phyloP scores from a whole-genome alignment of 2,113 vertebrate genomes.

The Alouatta palliata region DNA sequence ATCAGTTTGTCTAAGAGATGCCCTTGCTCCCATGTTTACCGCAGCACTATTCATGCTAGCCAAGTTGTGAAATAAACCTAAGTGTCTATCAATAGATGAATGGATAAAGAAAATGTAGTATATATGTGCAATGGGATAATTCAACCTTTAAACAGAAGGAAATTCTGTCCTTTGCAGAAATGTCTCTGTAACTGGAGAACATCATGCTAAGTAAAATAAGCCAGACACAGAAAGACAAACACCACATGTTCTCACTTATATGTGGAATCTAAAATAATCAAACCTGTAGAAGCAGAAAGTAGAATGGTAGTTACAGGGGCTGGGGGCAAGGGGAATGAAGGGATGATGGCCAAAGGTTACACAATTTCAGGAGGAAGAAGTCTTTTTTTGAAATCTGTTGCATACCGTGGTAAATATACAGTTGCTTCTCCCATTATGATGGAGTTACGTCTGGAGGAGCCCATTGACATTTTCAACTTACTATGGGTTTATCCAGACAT shows the following conservation, averaged over 20 bases:
- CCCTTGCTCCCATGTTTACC: neutral
- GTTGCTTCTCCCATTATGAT: neutral
- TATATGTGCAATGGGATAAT: neutral
- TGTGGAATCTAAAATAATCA: neutral
- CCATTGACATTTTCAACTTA: neutral
- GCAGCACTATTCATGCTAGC: neutral
- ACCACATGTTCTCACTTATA: neutral
- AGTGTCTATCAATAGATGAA: neutral
- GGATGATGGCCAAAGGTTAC: neutral
- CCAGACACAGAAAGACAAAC: neutral
- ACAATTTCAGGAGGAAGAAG: neutral
- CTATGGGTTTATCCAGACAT: neutral
- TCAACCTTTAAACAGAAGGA: neutral
- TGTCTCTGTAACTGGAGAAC: neutral
- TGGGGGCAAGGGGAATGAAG: neutral
- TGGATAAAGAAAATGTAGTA: neutral
- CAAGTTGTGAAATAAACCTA: neutral
- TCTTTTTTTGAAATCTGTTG: neutral
- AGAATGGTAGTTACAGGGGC: neutral
- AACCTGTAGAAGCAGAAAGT: neutral
- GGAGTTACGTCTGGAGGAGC: neutral
- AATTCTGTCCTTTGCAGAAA: neutral
- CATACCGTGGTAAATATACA: neutral
- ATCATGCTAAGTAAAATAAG: neutral
- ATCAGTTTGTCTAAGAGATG: neutral